These are phyloP conservation scores for Orientallactaga sibirica DNA, from an alignment of 2,797 vertebrate species.

Conservation along the genomic window DNA sequence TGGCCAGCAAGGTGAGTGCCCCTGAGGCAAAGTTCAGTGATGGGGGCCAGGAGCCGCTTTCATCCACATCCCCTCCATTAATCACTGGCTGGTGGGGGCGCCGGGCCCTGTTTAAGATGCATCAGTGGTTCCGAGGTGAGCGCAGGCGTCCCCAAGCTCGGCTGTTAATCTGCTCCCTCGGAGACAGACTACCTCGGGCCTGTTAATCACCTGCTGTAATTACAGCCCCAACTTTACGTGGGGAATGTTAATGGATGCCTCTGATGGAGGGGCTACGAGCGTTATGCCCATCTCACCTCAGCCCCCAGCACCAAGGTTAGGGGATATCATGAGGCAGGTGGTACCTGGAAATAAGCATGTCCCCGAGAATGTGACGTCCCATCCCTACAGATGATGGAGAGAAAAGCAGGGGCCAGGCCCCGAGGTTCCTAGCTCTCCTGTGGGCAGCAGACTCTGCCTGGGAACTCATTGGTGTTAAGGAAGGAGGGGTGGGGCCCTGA, in stretches of 20 bases:
- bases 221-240: conserved; percentile 87
- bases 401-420: neutral
- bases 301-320: conserved; percentile 36
- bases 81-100: conserved; percentile 84
- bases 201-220: conserved; percentile 94
- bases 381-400: neutral
- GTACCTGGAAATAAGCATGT: neutral
- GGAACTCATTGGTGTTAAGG: no score
- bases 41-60: neutral
- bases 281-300: neutral
- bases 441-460: no score
- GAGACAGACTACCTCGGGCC: conserved; percentile 89
- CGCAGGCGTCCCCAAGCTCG: conserved; percentile 82
- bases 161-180: conserved; percentile 89
- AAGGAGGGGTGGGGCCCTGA: neutral
- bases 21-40: neutral
- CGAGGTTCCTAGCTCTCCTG: neutral
- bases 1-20: neutral
- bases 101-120: conserved; percentile 86
- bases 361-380: fast-evolving
- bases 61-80: conserved; percentile 82
- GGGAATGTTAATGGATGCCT: conserved; percentile 89
- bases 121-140: conserved; percentile 82
- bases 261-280: neutral
- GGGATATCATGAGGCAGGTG: neutral